Conservation (phyloP, 2,888 invertebrate genomes). For the Drosophila macrospina region DNA sequence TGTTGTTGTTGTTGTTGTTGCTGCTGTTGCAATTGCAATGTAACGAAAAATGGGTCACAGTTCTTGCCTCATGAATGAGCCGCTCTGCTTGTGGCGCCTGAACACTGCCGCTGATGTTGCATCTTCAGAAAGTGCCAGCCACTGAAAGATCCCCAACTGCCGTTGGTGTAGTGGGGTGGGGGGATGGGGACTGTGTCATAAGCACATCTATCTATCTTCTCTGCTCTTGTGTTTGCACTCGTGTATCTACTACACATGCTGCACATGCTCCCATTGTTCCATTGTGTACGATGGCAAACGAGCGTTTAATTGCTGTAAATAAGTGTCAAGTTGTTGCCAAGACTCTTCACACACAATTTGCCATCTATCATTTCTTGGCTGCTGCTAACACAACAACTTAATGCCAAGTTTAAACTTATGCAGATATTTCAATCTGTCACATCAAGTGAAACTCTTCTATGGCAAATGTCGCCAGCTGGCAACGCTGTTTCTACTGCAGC, state of each 20-base stretch:
- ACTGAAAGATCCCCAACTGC: not conserved
- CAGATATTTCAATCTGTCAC: not conserved
- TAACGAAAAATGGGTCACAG: constrained; percentile 71
- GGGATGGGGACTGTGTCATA: constrained; percentile 55
- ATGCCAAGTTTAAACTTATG: constrained; percentile 16
- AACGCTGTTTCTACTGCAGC: not conserved
- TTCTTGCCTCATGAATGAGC: constrained; percentile 72
- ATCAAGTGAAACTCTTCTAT: not conserved
- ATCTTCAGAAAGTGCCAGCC: constrained; percentile 36
- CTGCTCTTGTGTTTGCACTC: not conserved
- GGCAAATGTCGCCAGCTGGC: not conserved
- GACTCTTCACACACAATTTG: constrained; percentile 23
- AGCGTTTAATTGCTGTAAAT: constrained; percentile 56
- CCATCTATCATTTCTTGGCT: not conserved
- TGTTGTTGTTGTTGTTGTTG: too few relatives aligned
- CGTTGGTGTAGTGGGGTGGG: constrained; percentile 21
- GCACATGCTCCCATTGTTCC: constrained; percentile 48
- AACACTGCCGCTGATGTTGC: constrained; percentile 10
- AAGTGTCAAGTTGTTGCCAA: constrained; percentile 50
- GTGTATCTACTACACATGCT: not conserved
- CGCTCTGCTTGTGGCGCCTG: constrained; percentile 69
- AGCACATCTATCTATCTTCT: constrained; percentile 25
- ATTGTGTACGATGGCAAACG: constrained; percentile 49
- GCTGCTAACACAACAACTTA: constrained; percentile 1
- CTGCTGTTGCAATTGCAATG: constrained; percentile 12